phyloP scores from a whole-genome alignment of 1,140 invertebrate genomes.

The Drosophila ercepeae region DNA sequence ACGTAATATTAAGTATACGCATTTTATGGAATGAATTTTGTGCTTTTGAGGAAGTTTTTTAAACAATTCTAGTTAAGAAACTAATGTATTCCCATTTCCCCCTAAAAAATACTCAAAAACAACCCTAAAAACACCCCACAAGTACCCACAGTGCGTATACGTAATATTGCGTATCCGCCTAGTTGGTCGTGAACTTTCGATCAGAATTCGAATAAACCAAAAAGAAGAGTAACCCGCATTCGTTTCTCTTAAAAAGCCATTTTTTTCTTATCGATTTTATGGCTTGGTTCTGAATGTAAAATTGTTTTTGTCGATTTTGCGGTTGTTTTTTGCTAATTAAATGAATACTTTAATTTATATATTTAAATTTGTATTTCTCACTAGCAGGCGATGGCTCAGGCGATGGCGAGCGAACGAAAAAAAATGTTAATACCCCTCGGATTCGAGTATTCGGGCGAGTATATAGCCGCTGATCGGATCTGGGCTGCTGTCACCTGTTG shows the following conservation, averaged over 20 bases:
- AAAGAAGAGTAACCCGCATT: constrained; percentile 16
- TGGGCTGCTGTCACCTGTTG: constrained; percentile 62
- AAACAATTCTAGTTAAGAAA: background rate
- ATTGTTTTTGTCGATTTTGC: constrained; percentile 11
- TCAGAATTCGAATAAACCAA: too few relatives aligned
- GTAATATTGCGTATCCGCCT: background rate
- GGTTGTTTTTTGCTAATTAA: constrained; percentile 57
- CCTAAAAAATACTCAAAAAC: background rate
- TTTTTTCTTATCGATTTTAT: constrained; percentile 11
- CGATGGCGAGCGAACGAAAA: background rate
- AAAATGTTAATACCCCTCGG: constrained; percentile 20
- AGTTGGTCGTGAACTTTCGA: background rate
- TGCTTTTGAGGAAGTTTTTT: background rate
- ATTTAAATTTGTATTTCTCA: constrained; percentile 42
- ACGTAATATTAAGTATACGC: constrained; percentile 1
- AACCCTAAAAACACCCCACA: too few relatives aligned
- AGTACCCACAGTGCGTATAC: background rate
- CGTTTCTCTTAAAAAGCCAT: constrained; percentile 7
- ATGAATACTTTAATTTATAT: constrained; percentile 45
- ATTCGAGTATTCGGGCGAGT: background rate
- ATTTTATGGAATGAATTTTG: background rate
- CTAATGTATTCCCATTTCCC: background rate
- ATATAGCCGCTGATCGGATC: constrained; percentile 28
- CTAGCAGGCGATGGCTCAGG: constrained; percentile 7
- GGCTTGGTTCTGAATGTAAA: constrained; percentile 12